Evolutionary conservation across 2,797 vertebrate genomes (phyloP), one percentile per base, ranked within the genome.

Genomic region (Antennarius maculatus): DNA sequence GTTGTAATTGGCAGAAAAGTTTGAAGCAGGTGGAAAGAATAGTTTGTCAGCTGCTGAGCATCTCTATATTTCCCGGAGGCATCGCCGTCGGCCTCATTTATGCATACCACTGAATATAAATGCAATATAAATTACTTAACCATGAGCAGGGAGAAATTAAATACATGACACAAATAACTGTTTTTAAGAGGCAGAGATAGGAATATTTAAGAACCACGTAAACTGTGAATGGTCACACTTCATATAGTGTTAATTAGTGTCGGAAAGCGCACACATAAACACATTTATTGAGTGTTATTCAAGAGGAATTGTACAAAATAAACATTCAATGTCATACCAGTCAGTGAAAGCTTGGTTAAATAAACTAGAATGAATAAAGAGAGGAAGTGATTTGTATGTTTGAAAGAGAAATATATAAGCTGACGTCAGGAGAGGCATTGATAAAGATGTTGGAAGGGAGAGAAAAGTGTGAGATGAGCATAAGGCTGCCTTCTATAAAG

Each of bases 1-100:
- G 77, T 80, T 84, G 84, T 83, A 80, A 86, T 66, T 59, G 76
- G 54, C 66, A 45, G 51, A 58, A 74, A 86, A 76, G 71, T 80
- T 81, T 66, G 55, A 74, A 79, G 60, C 81, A 77, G 81, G 68
- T 83, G 82, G 66, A 76, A 56, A 62, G 78, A 89, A 86, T 84
- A 61, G 61, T 74, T 84, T 78, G 86, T 77, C 62, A 85, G 73
- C 56, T 70, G 37, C 63, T 73, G 23, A 70, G 69, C 53, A 77
- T 51, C 47, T 61, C 37, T 61, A 67, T 61, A 61, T 74, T 74
- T 84, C 71, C 60, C 53, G 58, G 61, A 77, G 67, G 67, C 62
- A 48, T 27, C 29, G 37, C 39, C 54, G 61, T 63, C 70, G 74
- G 72, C 66, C 65, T 71, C 53, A 66, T 66, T 75, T 79, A 61